Evolutionary conservation across 2,888 invertebrate species (phyloP).

Genomic region (Strigamia maritima): DNA sequence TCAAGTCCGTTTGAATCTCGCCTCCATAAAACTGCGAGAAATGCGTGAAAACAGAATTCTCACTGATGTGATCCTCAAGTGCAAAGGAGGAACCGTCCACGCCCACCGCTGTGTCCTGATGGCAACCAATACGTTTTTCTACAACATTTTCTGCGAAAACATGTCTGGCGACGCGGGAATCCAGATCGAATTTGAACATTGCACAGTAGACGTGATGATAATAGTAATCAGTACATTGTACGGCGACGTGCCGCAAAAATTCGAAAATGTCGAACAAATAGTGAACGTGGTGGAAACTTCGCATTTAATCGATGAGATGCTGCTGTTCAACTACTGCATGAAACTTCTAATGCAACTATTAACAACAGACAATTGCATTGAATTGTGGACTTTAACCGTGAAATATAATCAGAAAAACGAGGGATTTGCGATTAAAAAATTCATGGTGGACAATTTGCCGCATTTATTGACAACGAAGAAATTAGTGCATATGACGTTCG

Average conservation of each 20-base stretch:
- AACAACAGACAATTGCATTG: background rate
- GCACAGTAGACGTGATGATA: background rate
- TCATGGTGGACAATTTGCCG: background rate
- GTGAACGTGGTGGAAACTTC: background rate
- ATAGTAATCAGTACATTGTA: background rate
- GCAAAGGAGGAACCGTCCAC: background rate
- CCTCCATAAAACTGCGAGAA: background rate
- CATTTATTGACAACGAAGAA: background rate
- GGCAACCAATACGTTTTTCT: background rate
- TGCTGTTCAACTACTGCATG: background rate
- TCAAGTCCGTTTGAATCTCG: background rate
- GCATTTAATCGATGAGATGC: background rate
- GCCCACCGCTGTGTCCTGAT: background rate
- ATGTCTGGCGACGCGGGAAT: background rate
- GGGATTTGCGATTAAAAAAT: background rate
- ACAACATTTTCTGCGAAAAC: background rate
- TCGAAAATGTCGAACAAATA: background rate
- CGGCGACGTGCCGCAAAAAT: background rate
- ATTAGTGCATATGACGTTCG: background rate
- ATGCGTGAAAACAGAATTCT: background rate
- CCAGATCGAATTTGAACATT: background rate
- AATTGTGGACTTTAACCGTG: background rate
- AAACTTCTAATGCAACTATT: background rate
- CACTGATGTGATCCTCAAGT: background rate
- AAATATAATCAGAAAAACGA: background rate